Conservation (phyloP, 92 coral and sea anemone genomes). For the Porites rus region DNA sequence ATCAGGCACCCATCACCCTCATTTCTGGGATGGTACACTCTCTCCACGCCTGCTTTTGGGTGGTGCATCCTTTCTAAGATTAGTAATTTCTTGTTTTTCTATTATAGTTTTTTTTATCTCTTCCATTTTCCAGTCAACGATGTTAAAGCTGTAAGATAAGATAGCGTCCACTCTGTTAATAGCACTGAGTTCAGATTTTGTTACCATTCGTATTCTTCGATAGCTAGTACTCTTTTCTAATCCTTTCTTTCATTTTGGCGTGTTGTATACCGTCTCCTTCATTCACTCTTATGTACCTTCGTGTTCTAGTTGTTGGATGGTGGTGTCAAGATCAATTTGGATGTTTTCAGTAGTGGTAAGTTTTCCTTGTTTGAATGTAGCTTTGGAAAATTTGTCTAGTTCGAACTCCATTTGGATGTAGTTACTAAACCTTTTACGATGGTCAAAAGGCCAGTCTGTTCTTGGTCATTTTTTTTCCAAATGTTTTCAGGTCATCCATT, state of each 20-base stretch:
- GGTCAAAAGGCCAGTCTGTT: not conserved
- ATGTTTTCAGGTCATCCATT: no score
- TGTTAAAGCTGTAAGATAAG: constrained; percentile 16
- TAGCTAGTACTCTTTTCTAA: not conserved
- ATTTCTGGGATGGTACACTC: not conserved
- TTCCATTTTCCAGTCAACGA: constrained; percentile 22
- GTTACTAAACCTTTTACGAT: not conserved
- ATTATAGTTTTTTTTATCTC: not conserved
- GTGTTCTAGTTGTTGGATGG: not conserved
- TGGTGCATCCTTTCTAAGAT: not conserved
- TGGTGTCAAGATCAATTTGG: not conserved
- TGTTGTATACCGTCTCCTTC: no score
- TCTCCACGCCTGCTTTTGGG: constrained; percentile 2
- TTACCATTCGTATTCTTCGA: not conserved
- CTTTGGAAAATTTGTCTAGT: no score
- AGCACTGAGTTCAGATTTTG: not conserved
- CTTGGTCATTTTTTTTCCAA: not conserved
- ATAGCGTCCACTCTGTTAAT: not conserved
- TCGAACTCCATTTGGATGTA: no score
- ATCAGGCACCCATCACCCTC: constrained; percentile 3
- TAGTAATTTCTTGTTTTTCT: constrained; percentile 22
- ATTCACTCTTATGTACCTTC: not conserved
- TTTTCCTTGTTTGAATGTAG: not conserved
- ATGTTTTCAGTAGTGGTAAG: constrained; percentile 1
- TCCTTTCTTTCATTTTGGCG: no score